A percentile compares a stretch with the other conserved stretches of the same genome.
phyloP scores from a whole-genome alignment of 2,113 vertebrate genomes.

The Ictidomys tridecemlineatus region DNA sequence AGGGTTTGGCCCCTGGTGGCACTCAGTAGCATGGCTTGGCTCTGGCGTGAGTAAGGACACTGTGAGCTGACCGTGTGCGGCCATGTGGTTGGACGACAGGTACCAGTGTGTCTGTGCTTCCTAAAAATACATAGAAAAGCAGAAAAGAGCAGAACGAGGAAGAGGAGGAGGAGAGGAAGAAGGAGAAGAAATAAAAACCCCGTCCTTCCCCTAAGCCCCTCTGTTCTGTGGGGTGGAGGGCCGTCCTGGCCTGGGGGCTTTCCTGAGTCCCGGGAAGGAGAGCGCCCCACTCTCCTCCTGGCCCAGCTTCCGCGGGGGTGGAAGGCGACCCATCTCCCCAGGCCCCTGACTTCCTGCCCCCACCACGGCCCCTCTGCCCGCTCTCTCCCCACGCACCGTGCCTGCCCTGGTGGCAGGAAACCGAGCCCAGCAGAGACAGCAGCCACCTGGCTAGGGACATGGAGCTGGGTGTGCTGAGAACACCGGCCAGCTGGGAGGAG shows the following conservation, averaged over 20 bases:
- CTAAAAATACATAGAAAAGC: neutral
- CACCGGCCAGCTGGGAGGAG: too few relatives aligned
- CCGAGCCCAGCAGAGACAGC: neutral
- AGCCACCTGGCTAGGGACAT: neutral
- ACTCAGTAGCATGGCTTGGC: too few relatives aligned
- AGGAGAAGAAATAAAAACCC: neutral
- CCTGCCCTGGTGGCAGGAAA: neutral
- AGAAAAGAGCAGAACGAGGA: too few relatives aligned
- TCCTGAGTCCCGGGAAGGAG: too few relatives aligned
- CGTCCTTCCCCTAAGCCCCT: constrained; percentile 41
- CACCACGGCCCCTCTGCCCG: neutral
- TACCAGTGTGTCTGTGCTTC: neutral
- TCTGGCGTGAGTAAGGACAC: too few relatives aligned
- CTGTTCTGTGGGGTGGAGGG: constrained; percentile 4
- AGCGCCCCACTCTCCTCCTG: too few relatives aligned
- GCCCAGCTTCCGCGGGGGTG: neutral
- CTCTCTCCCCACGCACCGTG: neutral
- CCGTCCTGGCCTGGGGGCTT: neutral
- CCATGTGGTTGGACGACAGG: neutral
- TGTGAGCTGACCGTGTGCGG: neutral
- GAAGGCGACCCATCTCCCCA: neutral
- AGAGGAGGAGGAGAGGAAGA: too few relatives aligned
- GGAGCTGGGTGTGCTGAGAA: neutral
- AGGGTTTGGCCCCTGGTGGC: neutral
- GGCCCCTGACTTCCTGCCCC: neutral